Conservation (phyloP, 64 coral and sea anemone genomes). For the Astreopora myriophthalma region DNA sequence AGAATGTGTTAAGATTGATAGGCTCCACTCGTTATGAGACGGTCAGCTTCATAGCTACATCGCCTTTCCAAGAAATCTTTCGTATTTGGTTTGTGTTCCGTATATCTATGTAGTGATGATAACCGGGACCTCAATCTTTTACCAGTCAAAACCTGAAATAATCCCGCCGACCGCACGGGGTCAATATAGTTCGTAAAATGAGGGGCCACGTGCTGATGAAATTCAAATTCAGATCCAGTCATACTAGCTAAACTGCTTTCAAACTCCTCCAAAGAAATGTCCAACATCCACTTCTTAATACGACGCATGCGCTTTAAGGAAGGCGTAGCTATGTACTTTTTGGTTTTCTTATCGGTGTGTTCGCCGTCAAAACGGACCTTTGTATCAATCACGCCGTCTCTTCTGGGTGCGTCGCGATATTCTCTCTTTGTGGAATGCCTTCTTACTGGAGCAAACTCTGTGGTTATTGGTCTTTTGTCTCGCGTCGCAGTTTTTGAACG, state of each 20-base stretch:
- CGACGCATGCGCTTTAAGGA: constrained; percentile 16
- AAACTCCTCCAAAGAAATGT: background rate
- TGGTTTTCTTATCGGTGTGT: background rate
- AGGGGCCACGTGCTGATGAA: background rate
- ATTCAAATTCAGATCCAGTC: constrained; percentile 5
- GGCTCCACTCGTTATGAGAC: background rate
- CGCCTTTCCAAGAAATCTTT: background rate
- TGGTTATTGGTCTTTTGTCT: constrained; percentile 1
- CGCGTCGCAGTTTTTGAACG: background rate
- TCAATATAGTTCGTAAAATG: constrained; percentile 17
- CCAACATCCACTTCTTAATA: background rate
- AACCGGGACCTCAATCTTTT: background rate
- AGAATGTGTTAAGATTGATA: background rate
- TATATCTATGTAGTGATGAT: background rate
- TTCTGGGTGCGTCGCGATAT: background rate
- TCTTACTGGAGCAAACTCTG: background rate
- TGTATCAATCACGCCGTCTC: too few relatives aligned
- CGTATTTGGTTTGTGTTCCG: background rate
- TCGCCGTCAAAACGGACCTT: background rate
- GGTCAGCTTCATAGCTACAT: background rate
- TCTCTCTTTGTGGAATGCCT: constrained; percentile 6
- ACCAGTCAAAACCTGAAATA: background rate
- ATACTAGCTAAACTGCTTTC: background rate
- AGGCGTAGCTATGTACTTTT: constrained; percentile 23
- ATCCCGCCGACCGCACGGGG: constrained; percentile 3